phyloP scores from a whole-genome alignment of 2,113 vertebrate genomes.

The Morone saxatilis region DNA sequence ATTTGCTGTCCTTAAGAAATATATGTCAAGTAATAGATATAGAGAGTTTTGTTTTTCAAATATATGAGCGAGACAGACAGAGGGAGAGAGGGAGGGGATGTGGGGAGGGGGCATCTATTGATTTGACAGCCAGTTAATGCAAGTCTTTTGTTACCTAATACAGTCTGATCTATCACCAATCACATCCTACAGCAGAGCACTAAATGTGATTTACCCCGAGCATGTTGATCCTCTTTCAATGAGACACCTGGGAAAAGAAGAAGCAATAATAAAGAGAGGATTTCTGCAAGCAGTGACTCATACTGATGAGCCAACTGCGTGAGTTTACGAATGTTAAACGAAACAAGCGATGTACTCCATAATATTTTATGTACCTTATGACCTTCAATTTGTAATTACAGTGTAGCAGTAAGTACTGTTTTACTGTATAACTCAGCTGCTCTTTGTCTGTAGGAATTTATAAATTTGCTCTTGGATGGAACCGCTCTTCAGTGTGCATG shows the following conservation, averaged over 20 bases:
- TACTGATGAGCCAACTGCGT: not conserved
- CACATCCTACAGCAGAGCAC: slow-evolving; percentile 60
- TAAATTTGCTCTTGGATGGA: too few relatives aligned
- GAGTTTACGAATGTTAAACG: slow-evolving; percentile 7
- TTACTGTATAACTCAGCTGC: too few relatives aligned
- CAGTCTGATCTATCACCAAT: slow-evolving; percentile 69
- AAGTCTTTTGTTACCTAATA: slow-evolving; percentile 77
- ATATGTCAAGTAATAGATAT: too few relatives aligned
- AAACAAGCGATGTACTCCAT: not conserved
- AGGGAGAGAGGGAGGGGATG: slow-evolving; percentile 15
- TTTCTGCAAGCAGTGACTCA: slow-evolving; percentile 44
- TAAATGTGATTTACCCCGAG: slow-evolving; percentile 63
- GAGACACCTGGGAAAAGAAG: slow-evolving; percentile 67
- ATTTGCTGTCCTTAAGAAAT: not conserved
- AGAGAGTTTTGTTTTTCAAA: not conserved
- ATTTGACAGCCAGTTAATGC: slow-evolving; percentile 76
- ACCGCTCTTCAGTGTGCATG: too few relatives aligned
- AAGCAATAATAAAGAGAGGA: slow-evolving; percentile 36
- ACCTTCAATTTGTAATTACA: not conserved
- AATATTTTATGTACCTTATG: not conserved
- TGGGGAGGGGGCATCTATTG: slow-evolving; percentile 48
- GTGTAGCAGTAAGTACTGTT: too few relatives aligned
- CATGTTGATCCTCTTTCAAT: slow-evolving; percentile 71
- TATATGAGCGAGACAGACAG: slow-evolving; percentile 7
- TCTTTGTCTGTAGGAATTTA: too few relatives aligned